These are phyloP conservation scores for silkworm (Bombyx mori) DNA, from an alignment of 1,140 invertebrate genomes.

Conservation along the genomic window ASM3026992v2 NC_085109.1:14390001-14390500, in stretches of 20 bases:
- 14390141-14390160: constrained; percentile 85
- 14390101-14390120: constrained; percentile 89
- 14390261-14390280: constrained; percentile 81
- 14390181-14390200: constrained; percentile 78
- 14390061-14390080: constrained; percentile 86
- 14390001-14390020: constrained; percentile 12
- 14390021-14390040: not conserved
- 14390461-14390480: constrained; percentile 77
- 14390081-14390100: constrained; percentile 87
- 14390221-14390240: constrained; percentile 78
- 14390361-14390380: constrained; percentile 84
- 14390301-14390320: constrained; percentile 88
- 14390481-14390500: constrained; percentile 81
- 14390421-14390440: constrained; percentile 82
- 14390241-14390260: constrained; percentile 84
- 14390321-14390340: constrained; percentile 83
- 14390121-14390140: constrained; percentile 82
- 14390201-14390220: constrained; percentile 76
- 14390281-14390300: constrained; percentile 83
- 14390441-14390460: constrained; percentile 81
- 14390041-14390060: not conserved
- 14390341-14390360: constrained; percentile 80
- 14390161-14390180: constrained; percentile 82
- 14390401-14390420: constrained; percentile 84
- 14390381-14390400: constrained; percentile 87